phyloP scores from a whole-genome alignment of 1,140 invertebrate genomes.

The Caenorhabditis elegans region WBcel235 BX284606.5:10099001-10099500 shows the following conservation, averaged over 20 bases:
- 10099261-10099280: constrained; percentile 82
- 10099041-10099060: too few relatives aligned
- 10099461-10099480: constrained; percentile 96
- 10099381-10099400: constrained; percentile 81
- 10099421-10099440: constrained; percentile 88
- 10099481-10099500: constrained; percentile 79
- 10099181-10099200: not conserved
- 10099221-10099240: constrained; percentile 76
- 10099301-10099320: constrained; percentile 79
- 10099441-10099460: constrained; percentile 95
- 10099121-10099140: constrained; percentile 94
- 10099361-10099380: constrained; percentile 90
- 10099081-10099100: constrained; percentile 89
- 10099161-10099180: constrained; percentile 69
- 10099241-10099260: constrained; percentile 85
- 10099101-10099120: constrained; percentile 96
- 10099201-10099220: constrained; percentile 76
- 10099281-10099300: constrained; percentile 86
- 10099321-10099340: constrained; percentile 76
- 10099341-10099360: constrained; percentile 83
- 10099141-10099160: constrained; percentile 87
- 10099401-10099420: constrained; percentile 88
- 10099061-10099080: constrained; percentile 74
- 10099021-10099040: too few relatives aligned
- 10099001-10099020: too few relatives aligned